These are phyloP conservation scores for Arvicanthis niloticus DNA, from an alignment of 2,113 vertebrate genomes.

Conservation along the genomic window DNA sequence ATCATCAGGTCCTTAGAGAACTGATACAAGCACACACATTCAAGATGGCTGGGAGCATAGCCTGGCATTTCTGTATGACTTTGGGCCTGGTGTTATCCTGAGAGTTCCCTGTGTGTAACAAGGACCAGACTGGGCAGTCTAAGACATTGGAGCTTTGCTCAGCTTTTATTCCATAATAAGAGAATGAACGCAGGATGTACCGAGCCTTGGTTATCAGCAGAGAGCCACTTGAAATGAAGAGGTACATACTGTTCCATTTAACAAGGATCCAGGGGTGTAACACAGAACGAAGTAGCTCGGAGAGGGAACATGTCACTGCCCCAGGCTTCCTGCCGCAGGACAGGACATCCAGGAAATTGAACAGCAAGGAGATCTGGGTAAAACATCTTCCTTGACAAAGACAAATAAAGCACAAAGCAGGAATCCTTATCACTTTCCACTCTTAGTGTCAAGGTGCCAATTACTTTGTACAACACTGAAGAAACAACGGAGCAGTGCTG, in stretches of 20 bases:
- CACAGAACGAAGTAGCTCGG: background rate
- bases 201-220: background rate
- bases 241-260: background rate
- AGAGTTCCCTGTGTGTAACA: background rate
- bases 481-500: background rate
- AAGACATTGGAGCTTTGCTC: background rate
- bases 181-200: background rate
- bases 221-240: background rate
- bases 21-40: background rate
- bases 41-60: background rate
- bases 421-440: background rate
- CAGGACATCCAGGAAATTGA: background rate
- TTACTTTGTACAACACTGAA: too few species aligned
- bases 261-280: background rate
- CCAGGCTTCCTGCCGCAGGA: background rate
- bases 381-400: background rate
- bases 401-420: background rate
- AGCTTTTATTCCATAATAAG: background rate
- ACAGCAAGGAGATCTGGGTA: background rate
- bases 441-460: background rate
- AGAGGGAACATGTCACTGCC: accelerated
- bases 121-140: background rate
- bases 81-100: background rate
- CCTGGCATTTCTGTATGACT: background rate
- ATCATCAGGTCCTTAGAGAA: background rate